These are phyloP conservation scores for Acipenser ruthenus DNA, from an alignment of 2,797 vertebrate genomes.

Conservation along the genomic window DNA sequence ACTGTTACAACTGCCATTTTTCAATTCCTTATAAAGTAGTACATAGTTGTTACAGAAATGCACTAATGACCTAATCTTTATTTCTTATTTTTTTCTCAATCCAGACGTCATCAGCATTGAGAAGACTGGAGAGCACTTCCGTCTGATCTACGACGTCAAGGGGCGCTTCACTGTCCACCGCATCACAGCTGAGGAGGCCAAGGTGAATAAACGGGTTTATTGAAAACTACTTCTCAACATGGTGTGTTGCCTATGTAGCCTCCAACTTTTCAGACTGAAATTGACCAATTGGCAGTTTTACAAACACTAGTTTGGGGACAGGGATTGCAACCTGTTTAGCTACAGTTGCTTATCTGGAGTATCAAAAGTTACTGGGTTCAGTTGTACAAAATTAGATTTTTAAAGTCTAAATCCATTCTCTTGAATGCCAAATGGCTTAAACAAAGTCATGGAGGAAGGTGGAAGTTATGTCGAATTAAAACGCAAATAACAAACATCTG, in stretches of 20 bases:
- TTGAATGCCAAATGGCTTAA: too few relatives aligned
- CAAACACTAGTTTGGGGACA: background rate
- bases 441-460: too few relatives aligned
- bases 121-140: conserved; percentile 91
- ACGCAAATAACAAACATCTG: too few relatives aligned
- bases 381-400: background rate
- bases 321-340: too few relatives aligned
- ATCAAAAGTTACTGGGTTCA: background rate
- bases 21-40: too few relatives aligned
- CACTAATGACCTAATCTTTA: background rate
- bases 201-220: conserved; percentile 56
- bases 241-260: too few relatives aligned
- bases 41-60: too few relatives aligned
- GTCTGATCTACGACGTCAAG: conserved; percentile 92
- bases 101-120: conserved; percentile 97
- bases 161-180: conserved; percentile 93
- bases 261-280: too few relatives aligned
- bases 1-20: background rate
- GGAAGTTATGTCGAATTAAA: too few relatives aligned
- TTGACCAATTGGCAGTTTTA: too few relatives aligned
- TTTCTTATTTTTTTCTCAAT: background rate
- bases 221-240: too few relatives aligned
- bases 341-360: background rate
- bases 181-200: conserved; percentile 90
- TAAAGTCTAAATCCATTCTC: background rate